Conservation (phyloP, 2,888 invertebrate species). For the Drosophila austrosaltans region DNA sequence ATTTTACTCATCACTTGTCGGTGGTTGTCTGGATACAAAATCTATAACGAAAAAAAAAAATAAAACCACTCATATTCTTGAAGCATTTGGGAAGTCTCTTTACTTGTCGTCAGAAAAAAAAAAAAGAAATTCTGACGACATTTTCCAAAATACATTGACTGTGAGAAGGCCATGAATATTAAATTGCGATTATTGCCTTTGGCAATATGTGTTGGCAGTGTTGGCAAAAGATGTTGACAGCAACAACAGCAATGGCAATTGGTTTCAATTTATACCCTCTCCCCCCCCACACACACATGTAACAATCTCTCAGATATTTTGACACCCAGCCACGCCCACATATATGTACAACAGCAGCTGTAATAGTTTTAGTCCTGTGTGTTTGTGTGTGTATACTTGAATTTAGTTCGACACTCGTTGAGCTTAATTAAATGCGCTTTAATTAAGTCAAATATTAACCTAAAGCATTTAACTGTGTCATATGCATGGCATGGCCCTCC, state of each 20-base stretch:
- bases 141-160: conserved; percentile 73
- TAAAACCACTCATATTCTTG: conserved; percentile 23
- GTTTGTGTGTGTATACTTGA: conserved; percentile 9
- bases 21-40: neutral
- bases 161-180: conserved; percentile 73
- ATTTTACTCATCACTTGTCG: neutral
- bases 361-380: neutral
- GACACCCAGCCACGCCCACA: neutral
- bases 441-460: conserved; percentile 67
- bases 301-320: too few species aligned
- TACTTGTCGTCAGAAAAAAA: conserved; percentile 34
- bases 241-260: conserved; percentile 1
- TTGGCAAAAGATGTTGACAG: conserved; percentile 17
- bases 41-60: conserved; percentile 11
- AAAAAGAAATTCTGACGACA: conserved; percentile 53
- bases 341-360: neutral
- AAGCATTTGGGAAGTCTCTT: conserved; percentile 18
- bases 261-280: neutral
- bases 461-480: conserved; percentile 41
- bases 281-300: too few species aligned
- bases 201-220: conserved; percentile 60
- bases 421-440: conserved; percentile 68
- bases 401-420: conserved; percentile 33
- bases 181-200: conserved; percentile 77
- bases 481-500: conserved; percentile 31